phyloP scores from a whole-genome alignment of 2,797 vertebrate species.

The Chelonia mydas region DNA sequence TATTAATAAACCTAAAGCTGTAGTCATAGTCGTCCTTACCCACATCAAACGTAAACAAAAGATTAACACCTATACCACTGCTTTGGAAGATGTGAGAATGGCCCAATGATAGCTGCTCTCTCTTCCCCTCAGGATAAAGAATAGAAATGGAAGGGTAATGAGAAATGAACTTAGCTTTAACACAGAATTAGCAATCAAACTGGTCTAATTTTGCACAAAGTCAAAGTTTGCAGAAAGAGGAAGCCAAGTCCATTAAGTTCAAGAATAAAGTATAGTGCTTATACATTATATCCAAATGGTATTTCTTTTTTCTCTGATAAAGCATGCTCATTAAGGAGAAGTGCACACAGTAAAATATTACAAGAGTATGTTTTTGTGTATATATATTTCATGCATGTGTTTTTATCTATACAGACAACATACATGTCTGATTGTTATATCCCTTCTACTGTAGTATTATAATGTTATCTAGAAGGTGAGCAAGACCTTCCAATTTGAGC shows the following conservation, averaged over 20 bases:
- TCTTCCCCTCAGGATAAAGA: constrained; percentile 80
- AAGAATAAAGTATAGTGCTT: constrained; percentile 61
- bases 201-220: constrained; percentile 66
- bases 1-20: constrained; percentile 78
- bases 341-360: constrained; percentile 41
- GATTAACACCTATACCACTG: constrained; percentile 81
- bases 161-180: constrained; percentile 79
- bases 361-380: constrained; percentile 45
- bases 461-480: background rate
- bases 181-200: constrained; percentile 74
- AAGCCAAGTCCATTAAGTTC: constrained; percentile 66
- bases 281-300: constrained; percentile 30
- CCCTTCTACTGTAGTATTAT: background rate
- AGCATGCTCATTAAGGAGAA: constrained; percentile 36
- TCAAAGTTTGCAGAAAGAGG: constrained; percentile 71
- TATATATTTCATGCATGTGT: background rate
- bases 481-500: background rate
- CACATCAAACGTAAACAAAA: constrained; percentile 81
- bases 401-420: background rate
- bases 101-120: constrained; percentile 79
- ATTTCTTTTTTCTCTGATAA: constrained; percentile 11
- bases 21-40: constrained; percentile 72
- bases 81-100: constrained; percentile 81
- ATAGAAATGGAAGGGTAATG: constrained; percentile 78
- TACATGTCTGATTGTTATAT: background rate